phyloP scores from a whole-genome alignment of 2,888 invertebrate species.

The Lepidonotus clava region DNA sequence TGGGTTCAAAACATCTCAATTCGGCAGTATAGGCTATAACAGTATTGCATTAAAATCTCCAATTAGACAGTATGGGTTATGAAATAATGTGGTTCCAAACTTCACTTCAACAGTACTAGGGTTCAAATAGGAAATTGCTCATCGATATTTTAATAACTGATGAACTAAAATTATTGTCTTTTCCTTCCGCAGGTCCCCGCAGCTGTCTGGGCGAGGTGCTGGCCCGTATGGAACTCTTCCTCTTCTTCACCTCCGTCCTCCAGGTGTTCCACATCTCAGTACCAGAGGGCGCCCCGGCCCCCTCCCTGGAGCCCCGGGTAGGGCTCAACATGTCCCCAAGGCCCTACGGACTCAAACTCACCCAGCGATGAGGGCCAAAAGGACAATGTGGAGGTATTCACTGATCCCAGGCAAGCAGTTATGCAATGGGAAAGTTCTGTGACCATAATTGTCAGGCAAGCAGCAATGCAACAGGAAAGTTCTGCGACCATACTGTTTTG shows the following conservation, averaged over 20 bases:
- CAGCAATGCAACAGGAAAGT: background rate
- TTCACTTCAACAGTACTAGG: too few relatives aligned
- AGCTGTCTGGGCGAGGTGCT: conserved; percentile 64
- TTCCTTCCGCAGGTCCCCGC: conserved; percentile 60
- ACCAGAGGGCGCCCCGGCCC: conserved; percentile 52
- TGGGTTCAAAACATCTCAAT: too few relatives aligned
- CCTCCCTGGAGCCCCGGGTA: conserved; percentile 60
- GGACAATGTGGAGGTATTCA: background rate
- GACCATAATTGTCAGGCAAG: background rate
- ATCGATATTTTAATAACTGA: too few relatives aligned
- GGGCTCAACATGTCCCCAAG: conserved; percentile 64
- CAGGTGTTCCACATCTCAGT: conserved; percentile 60
- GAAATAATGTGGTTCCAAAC: too few relatives aligned
- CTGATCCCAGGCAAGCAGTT: background rate
- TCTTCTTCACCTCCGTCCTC: conserved; percentile 65
- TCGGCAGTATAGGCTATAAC: too few relatives aligned
- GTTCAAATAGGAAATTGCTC: too few relatives aligned
- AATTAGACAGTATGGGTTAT: too few relatives aligned
- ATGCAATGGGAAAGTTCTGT: background rate
- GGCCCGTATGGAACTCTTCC: conserved; percentile 65
- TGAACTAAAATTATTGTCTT: background rate
- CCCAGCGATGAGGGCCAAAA: conserved; percentile 7
- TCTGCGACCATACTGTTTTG: background rate
- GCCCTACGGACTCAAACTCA: conserved; percentile 55
- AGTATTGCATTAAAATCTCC: too few relatives aligned